Percentiles rank a stretch among this genome's conserved stretches.
Evolutionary conservation across 2,113 vertebrate species (phyloP).

Genomic region (Passer montanus): DNA sequence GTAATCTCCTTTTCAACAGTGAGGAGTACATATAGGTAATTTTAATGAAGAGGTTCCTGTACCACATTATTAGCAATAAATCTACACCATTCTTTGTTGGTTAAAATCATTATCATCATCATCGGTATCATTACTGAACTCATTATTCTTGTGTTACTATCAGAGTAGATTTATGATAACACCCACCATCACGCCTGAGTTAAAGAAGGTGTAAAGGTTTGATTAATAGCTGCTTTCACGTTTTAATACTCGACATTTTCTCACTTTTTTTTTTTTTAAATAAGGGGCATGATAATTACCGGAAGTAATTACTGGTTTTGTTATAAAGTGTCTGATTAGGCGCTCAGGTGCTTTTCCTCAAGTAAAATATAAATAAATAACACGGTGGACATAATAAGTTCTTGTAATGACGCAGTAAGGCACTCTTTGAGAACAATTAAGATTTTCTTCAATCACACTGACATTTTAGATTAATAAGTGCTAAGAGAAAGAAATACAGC

Average conservation of each 20-base stretch:
- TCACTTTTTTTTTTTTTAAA: slow-evolving; percentile 70
- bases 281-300: slow-evolving; percentile 78
- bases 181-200: slow-evolving; percentile 81
- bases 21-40: slow-evolving; percentile 79
- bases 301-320: slow-evolving; percentile 76
- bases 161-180: slow-evolving; percentile 88
- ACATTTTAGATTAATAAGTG: slow-evolving; percentile 15
- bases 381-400: neutral
- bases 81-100: slow-evolving; percentile 88
- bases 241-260: slow-evolving; percentile 83
- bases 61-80: slow-evolving; percentile 90
- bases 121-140: slow-evolving; percentile 89
- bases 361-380: slow-evolving; percentile 47
- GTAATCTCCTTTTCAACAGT: slow-evolving; percentile 65
- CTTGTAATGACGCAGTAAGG: neutral
- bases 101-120: slow-evolving; percentile 91
- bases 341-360: slow-evolving; percentile 51
- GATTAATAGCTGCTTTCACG: slow-evolving; percentile 87
- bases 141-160: slow-evolving; percentile 90
- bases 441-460: neutral
- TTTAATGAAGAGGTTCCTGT: slow-evolving; percentile 87
- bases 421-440: slow-evolving; percentile 22
- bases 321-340: slow-evolving; percentile 71
- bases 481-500: neutral
- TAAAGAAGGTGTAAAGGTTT: slow-evolving; percentile 88